Conservation (phyloP, 2,888 invertebrate genomes). For the Parnassius smintheus region DNA sequence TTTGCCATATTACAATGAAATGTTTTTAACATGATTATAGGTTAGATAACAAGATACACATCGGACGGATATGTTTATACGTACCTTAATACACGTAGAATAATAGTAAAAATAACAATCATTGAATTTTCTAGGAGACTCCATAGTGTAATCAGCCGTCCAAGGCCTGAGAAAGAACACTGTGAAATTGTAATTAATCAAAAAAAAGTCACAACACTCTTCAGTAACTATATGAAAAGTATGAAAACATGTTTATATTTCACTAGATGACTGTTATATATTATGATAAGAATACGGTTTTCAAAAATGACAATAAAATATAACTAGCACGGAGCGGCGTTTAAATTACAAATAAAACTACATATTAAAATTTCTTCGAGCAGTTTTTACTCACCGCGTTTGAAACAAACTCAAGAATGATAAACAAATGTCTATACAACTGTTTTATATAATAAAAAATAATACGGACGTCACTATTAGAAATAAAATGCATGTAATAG, state of each 20-base stretch:
- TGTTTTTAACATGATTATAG: slow-evolving; percentile 10
- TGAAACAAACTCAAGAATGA: slow-evolving; percentile 67
- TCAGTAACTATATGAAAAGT: slow-evolving; percentile 41
- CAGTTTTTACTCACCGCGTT: slow-evolving; percentile 61
- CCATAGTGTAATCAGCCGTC: slow-evolving; percentile 77
- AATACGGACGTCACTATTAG: slow-evolving; percentile 73
- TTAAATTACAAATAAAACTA: slow-evolving; percentile 57
- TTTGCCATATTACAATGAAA: slow-evolving; percentile 7
- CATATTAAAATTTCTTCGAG: slow-evolving; percentile 40
- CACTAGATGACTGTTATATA: slow-evolving; percentile 17
- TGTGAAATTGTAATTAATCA: slow-evolving; percentile 25
- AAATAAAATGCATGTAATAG: slow-evolving; percentile 72
- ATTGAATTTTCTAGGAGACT: slow-evolving; percentile 88
- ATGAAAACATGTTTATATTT: slow-evolving; percentile 33
- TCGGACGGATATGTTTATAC: slow-evolving; percentile 29
- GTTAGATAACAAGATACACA: slow-evolving; percentile 22
- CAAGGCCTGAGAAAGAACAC: slow-evolving; percentile 63
- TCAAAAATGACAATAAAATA: slow-evolving; percentile 71
- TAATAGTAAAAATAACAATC: slow-evolving; percentile 95
- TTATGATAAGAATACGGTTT: slow-evolving; percentile 49
- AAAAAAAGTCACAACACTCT: slow-evolving; percentile 39
- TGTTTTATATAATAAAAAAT: slow-evolving; percentile 70
- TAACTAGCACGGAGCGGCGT: slow-evolving; percentile 65
- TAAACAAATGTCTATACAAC: slow-evolving; percentile 70
- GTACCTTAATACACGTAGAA: slow-evolving; percentile 92